Percentiles rank a stretch among this genome's conserved stretches.
These are phyloP conservation scores for Sinopyrophorus schimmeli DNA, from an alignment of 2,888 invertebrate genomes.

Conservation along the genomic window DNA sequence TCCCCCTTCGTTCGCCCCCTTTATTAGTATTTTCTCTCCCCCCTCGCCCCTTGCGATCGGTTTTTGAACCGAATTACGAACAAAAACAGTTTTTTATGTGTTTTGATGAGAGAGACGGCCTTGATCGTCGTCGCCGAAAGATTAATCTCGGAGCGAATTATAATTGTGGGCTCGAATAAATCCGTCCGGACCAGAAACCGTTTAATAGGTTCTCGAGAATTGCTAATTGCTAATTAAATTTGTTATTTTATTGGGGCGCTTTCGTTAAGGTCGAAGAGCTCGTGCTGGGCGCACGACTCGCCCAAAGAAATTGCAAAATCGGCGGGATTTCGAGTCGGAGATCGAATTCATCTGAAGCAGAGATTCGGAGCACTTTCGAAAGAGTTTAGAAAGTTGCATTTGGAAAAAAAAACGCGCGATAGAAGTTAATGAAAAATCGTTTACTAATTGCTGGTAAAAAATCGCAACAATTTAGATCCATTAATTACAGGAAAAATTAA, in stretches of 20 bases:
- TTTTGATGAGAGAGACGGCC: conserved; percentile 1
- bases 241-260: not conserved
- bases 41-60: too few species aligned
- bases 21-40: too few species aligned
- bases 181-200: not conserved
- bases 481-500: too few species aligned
- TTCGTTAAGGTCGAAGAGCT: conserved; percentile 12
- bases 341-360: too few species aligned
- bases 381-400: too few species aligned
- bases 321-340: too few species aligned
- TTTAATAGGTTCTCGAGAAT: conserved; percentile 3
- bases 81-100: not conserved
- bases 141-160: conserved; percentile 9
- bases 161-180: conserved; percentile 7
- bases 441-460: too few species aligned
- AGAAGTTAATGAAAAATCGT: too few species aligned
- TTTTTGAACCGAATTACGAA: not conserved
- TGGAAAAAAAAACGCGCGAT: too few species aligned
- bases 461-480: too few species aligned
- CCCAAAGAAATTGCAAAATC: too few species aligned
- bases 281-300: conserved; percentile 23
- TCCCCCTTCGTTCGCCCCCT: not conserved
- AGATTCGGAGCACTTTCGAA: too few species aligned
- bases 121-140: conserved; percentile 1
- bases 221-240: not conserved